phyloP scores from a whole-genome alignment of 2,797 vertebrate species.

The Lithobates sylvaticus region DNA sequence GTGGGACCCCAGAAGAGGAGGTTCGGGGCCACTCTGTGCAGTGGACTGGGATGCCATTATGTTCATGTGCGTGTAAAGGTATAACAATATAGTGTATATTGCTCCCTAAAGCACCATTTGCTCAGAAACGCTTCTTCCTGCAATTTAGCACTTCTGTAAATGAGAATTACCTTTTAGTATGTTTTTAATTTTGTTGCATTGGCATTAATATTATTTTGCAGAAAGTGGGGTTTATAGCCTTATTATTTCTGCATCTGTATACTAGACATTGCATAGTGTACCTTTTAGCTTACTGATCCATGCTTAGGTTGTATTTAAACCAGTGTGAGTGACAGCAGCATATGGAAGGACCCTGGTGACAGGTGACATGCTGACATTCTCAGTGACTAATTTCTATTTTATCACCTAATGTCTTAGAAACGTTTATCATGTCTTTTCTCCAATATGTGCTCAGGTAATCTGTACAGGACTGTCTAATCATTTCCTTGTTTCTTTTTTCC shows the following conservation, averaged over 20 bases:
- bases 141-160: too few species aligned
- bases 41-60: too few species aligned
- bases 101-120: too few species aligned
- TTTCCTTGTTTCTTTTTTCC: too few species aligned
- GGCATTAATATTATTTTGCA: not conserved
- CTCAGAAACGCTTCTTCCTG: too few species aligned
- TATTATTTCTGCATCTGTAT: slow-evolving; percentile 25
- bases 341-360: slow-evolving; percentile 43
- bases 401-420: slow-evolving; percentile 41
- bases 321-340: slow-evolving; percentile 44
- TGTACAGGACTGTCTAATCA: not conserved
- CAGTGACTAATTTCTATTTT: slow-evolving; percentile 55
- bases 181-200: too few species aligned
- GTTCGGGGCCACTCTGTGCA: too few species aligned
- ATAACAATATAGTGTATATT: too few species aligned
- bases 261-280: slow-evolving; percentile 1
- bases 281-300: slow-evolving; percentile 21
- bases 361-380: slow-evolving; percentile 48
- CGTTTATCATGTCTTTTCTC: slow-evolving; percentile 40
- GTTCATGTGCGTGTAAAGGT: too few species aligned
- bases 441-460: slow-evolving; percentile 11
- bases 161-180: too few species aligned
- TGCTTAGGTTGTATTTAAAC: slow-evolving; percentile 23
- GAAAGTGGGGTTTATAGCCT: not conserved
- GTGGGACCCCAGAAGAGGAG: too few species aligned